A percentile compares a stretch with the other conserved stretches of the same genome.
These are phyloP conservation scores for Mythimna loreyi DNA, from an alignment of 2,888 invertebrate species.

Conservation along the genomic window DNA sequence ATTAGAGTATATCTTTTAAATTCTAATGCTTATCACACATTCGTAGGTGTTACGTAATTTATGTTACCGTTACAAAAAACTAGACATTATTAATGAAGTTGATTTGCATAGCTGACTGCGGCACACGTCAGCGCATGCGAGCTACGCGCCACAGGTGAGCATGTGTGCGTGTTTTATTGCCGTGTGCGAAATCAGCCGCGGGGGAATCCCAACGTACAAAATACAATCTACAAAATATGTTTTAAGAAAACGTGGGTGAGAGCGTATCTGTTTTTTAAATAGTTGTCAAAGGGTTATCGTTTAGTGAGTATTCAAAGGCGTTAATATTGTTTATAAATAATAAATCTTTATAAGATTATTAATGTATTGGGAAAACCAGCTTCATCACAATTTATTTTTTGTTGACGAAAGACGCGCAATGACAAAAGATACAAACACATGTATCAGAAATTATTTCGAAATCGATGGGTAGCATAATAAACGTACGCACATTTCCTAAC, in stretches of 20 bases:
- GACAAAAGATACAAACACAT: background rate
- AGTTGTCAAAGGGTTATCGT: constrained; percentile 18
- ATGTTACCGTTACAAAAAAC: constrained; percentile 64
- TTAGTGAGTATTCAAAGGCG: background rate
- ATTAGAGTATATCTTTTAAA: constrained; percentile 25
- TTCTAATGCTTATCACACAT: constrained; percentile 25
- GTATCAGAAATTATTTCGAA: background rate
- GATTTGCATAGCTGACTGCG: constrained; percentile 68
- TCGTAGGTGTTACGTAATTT: constrained; percentile 41
- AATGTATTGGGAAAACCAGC: constrained; percentile 23
- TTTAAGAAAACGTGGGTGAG: constrained; percentile 63
- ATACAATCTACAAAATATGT: constrained; percentile 47
- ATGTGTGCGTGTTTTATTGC: constrained; percentile 46
- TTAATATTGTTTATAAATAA: constrained; percentile 15
- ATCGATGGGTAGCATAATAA: background rate
- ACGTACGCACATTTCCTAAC: background rate
- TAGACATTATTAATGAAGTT: constrained; percentile 68
- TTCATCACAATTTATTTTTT: background rate
- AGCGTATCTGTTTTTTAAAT: constrained; percentile 33
- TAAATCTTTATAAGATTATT: background rate
- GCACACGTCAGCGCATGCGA: constrained; percentile 59
- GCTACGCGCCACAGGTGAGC: background rate
- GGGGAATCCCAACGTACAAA: constrained; percentile 84
- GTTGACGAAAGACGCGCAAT: background rate
- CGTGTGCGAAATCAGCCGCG: constrained; percentile 63